Evolutionary conservation across 2,797 vertebrate species (phyloP).

Genomic region (Gymnocypris eckloni): DNA sequence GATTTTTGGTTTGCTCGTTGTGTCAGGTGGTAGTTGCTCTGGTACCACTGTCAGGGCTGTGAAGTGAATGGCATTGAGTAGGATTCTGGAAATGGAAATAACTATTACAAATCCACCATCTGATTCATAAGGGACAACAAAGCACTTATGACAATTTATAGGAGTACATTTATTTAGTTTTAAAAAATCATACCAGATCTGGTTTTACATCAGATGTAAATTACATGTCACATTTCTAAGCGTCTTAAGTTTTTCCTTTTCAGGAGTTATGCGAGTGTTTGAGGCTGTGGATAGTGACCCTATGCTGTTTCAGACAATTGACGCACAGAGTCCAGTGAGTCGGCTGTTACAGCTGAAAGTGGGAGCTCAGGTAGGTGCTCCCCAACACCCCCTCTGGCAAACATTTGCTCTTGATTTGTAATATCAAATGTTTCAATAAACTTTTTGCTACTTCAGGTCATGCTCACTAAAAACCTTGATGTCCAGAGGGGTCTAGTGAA

Average conservation of each 20-base stretch:
- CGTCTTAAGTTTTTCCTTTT: neutral
- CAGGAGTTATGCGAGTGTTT: slow-evolving; percentile 81
- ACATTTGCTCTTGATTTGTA: neutral
- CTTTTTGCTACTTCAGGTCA: slow-evolving; percentile 81
- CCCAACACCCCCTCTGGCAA: neutral
- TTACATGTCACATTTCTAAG: neutral
- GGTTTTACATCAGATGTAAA: neutral
- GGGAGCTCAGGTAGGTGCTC: slow-evolving; percentile 86
- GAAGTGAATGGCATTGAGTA: neutral
- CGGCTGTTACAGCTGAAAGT: slow-evolving; percentile 88
- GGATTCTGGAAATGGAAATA: neutral
- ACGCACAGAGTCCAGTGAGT: slow-evolving; percentile 88
- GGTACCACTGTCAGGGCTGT: neutral
- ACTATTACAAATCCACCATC: neutral
- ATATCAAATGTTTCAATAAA: neutral
- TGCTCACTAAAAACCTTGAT: slow-evolving; percentile 94
- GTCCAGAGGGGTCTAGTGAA: slow-evolving; percentile 92
- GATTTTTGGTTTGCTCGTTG: neutral
- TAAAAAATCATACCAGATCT: no score
- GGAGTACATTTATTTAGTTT: neutral
- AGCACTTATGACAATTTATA: neutral
- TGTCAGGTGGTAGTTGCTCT: neutral
- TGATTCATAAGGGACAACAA: neutral
- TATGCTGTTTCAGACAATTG: slow-evolving; percentile 81
- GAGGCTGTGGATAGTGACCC: slow-evolving; percentile 93